Conservation (phyloP, 2,797 vertebrate genomes). For the Anguilla obscura region DNA sequence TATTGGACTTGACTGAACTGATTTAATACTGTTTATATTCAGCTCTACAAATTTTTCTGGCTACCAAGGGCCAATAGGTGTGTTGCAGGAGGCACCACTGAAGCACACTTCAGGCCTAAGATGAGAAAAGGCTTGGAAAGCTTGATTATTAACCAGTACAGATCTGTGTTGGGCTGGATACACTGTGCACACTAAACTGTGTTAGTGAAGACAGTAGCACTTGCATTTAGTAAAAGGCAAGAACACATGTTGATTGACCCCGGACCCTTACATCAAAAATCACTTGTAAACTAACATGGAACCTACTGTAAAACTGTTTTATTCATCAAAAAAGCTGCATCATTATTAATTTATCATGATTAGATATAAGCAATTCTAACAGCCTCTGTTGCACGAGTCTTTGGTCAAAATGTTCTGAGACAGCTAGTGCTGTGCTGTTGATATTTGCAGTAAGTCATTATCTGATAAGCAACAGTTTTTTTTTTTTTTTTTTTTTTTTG, state of each 20-base stretch:
- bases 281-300: slow-evolving; percentile 47
- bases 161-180: neutral
- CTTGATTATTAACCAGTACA: neutral
- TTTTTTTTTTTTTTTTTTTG: neutral
- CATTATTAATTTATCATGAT: slow-evolving; percentile 33
- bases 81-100: neutral
- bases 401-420: slow-evolving; percentile 21
- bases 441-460: slow-evolving; percentile 24
- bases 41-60: neutral
- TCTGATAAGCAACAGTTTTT: slow-evolving; percentile 16
- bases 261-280: slow-evolving; percentile 54
- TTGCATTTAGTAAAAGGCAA: neutral
- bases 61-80: neutral
- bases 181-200: neutral
- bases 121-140: neutral
- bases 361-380: neutral
- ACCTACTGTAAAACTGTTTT: slow-evolving; percentile 36
- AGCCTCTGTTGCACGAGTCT: slow-evolving; percentile 20
- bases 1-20: neutral
- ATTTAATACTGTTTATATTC: no score
- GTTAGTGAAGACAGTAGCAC: neutral
- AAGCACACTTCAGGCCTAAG: neutral
- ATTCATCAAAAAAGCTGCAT: slow-evolving; percentile 36
- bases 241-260: slow-evolving; percentile 35
- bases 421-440: slow-evolving; percentile 9